These are phyloP conservation scores for Formica exsecta DNA, from an alignment of 1,140 invertebrate species.

Conservation along the genomic window DNA sequence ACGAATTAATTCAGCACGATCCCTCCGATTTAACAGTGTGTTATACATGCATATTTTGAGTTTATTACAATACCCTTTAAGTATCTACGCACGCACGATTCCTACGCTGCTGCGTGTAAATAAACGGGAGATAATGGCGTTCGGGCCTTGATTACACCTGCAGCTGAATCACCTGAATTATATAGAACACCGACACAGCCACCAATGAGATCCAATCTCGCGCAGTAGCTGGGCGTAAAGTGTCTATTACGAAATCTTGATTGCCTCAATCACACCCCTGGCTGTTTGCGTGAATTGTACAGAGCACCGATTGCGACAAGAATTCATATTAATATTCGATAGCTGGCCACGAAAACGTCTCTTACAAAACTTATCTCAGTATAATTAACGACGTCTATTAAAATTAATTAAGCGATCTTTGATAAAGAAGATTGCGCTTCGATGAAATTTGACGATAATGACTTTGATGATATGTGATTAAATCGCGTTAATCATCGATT, in stretches of 20 bases:
- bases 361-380: neutral
- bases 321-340: neutral
- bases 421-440: neutral
- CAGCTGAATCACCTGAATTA: slow-evolving; percentile 70
- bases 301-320: slow-evolving; percentile 59
- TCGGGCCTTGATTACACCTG: slow-evolving; percentile 77
- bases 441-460: neutral
- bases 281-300: slow-evolving; percentile 66
- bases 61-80: neutral
- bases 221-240: slow-evolving; percentile 22
- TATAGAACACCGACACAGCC: slow-evolving; percentile 65
- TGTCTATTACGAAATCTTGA: slow-evolving; percentile 11
- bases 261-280: slow-evolving; percentile 70
- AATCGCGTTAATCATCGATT: neutral
- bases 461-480: neutral
- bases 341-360: neutral
- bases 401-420: neutral
- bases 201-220: slow-evolving; percentile 19
- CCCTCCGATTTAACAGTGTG: slow-evolving; percentile 14
- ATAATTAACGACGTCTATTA: neutral
- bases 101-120: slow-evolving; percentile 63
- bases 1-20: slow-evolving; percentile 63
- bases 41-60: neutral
- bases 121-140: slow-evolving; percentile 71
- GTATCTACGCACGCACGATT: slow-evolving; percentile 1